Evolutionary conservation across 2,113 vertebrate genomes (phyloP).

Genomic region (Nannobrachium achirus): DNA sequence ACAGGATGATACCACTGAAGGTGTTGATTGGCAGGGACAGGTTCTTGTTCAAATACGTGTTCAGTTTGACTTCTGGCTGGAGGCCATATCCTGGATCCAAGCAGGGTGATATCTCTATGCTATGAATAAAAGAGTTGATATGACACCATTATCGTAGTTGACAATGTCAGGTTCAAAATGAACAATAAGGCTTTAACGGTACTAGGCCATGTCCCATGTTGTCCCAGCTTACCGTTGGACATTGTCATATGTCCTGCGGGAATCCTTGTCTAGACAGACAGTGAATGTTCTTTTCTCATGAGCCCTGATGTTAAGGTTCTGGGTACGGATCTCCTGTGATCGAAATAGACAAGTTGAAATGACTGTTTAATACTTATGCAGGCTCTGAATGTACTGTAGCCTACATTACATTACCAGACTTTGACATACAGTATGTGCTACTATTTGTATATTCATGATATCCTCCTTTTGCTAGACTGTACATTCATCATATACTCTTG

Average conservation of each 20-base stretch:
- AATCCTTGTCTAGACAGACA: slow-evolving; percentile 84
- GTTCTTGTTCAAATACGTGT: slow-evolving; percentile 77
- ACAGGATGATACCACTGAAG: slow-evolving; percentile 81
- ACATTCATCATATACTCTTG: no score
- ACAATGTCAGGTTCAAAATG: background rate
- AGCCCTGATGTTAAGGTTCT: slow-evolving; percentile 76
- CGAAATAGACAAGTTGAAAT: slow-evolving; percentile 15
- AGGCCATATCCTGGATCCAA: slow-evolving; percentile 83
- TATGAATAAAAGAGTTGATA: slow-evolving; percentile 42
- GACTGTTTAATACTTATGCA: background rate
- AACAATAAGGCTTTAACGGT: background rate
- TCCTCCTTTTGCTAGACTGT: no score
- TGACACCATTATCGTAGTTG: background rate
- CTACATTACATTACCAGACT: background rate
- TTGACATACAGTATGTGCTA: no score
- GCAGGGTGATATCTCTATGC: slow-evolving; percentile 85
- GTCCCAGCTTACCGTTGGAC: slow-evolving; percentile 80
- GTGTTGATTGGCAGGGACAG: slow-evolving; percentile 90
- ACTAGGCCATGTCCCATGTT: background rate
- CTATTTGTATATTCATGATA: no score
- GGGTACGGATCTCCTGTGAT: slow-evolving; percentile 74
- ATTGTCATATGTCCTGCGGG: slow-evolving; percentile 77
- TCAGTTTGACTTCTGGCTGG: slow-evolving; percentile 65
- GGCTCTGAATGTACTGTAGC: no score
- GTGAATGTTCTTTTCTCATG: slow-evolving; percentile 80